Percentiles rank a stretch among this genome's conserved stretches.
Evolutionary conservation across 2,797 vertebrate species (phyloP).

Genomic region (Eurystomus glaucurus): DNA sequence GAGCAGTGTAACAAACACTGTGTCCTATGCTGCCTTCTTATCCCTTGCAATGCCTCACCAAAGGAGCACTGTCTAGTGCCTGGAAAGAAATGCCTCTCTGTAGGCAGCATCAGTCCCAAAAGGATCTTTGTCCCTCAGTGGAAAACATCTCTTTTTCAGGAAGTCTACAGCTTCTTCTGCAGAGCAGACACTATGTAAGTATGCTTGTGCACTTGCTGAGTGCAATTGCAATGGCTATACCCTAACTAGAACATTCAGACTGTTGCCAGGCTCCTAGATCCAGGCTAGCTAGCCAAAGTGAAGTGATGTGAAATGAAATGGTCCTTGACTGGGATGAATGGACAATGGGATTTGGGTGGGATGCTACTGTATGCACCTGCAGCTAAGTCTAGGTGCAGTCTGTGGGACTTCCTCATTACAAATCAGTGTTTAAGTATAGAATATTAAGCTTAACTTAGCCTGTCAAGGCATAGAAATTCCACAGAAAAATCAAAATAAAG

Average conservation of each 20-base stretch:
- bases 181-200: rapidly evolving
- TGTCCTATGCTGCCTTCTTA: neutral
- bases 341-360: neutral
- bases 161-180: neutral
- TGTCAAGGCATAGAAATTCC: neutral
- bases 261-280: neutral
- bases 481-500: neutral
- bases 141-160: neutral
- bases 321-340: neutral
- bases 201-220: neutral
- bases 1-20: neutral
- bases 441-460: neutral
- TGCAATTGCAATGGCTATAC: neutral
- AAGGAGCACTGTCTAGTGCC: neutral
- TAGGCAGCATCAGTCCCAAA: neutral
- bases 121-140: neutral
- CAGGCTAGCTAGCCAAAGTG: neutral
- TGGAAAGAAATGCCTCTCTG: neutral
- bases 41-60: rapidly evolving
- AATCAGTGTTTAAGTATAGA: neutral
- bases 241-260: neutral
- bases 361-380: neutral
- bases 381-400: neutral
- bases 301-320: neutral
- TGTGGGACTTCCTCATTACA: neutral